These are phyloP conservation scores for Acipenser ruthenus DNA, from an alignment of 2,797 vertebrate genomes.

Conservation along the genomic window DNA sequence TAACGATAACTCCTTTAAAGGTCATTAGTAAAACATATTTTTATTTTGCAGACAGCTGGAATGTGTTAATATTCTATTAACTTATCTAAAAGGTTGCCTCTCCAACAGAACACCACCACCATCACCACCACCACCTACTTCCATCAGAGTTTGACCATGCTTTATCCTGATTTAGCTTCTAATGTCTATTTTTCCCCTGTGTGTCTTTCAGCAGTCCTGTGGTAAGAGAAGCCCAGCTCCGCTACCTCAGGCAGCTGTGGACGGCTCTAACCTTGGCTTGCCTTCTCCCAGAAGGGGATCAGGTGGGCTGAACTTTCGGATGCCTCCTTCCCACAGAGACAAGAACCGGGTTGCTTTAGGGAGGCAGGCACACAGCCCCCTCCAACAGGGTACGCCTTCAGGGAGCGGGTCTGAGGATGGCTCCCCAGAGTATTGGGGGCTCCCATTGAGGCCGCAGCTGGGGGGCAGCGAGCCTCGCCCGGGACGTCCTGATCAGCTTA, in stretches of 20 bases:
- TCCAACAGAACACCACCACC: background rate
- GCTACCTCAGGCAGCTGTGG: conserved; percentile 33
- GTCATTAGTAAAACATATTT: no score
- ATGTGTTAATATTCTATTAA: no score
- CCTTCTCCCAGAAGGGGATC: conserved; percentile 22
- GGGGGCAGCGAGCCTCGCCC: conserved; percentile 7
- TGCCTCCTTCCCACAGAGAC: conserved; percentile 17
- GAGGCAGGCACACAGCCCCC: background rate
- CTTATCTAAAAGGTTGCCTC: no score
- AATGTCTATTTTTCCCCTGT: background rate
- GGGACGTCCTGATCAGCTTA: background rate
- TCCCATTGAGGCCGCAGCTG: conserved; percentile 8
- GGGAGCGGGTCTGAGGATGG: background rate
- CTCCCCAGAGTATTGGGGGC: background rate
- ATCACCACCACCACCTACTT: background rate
- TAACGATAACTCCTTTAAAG: no score
- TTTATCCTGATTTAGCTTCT: conserved; percentile 9
- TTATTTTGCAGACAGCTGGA: no score
- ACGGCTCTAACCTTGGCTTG: conserved; percentile 64
- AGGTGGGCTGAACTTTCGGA: conserved; percentile 15
- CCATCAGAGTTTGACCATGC: conserved; percentile 2
- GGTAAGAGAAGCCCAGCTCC: conserved; percentile 30
- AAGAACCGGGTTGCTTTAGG: background rate
- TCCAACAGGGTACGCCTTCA: background rate
- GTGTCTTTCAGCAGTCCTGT: conserved; percentile 31